A percentile compares a stretch with the other conserved stretches of the same genome.
These are phyloP conservation scores for Oxyura jamaicensis DNA, from an alignment of 2,113 vertebrate genomes.

Conservation along the genomic window DNA sequence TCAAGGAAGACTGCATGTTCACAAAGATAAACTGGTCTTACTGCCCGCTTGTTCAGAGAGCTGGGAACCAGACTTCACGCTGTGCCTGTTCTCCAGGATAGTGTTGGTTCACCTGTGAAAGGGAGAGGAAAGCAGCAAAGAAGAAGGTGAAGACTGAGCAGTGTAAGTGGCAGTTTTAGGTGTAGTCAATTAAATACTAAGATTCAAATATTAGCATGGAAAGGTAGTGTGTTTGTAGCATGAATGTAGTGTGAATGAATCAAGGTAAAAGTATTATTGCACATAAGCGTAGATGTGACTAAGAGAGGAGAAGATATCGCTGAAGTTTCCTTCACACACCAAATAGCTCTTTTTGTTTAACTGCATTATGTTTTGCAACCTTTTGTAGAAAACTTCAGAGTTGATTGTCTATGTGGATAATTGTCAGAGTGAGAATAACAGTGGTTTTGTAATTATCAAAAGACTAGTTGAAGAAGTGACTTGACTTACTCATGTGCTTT, in stretches of 20 bases:
- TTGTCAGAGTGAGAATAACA: not conserved
- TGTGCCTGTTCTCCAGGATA: accelerated
- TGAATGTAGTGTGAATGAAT: accelerated
- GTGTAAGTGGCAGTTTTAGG: not conserved
- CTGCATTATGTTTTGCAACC: not conserved
- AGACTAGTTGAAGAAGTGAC: not conserved
- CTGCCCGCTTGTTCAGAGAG: accelerated
- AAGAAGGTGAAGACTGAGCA: not conserved
- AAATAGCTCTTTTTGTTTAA: not conserved
- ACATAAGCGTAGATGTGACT: accelerated
- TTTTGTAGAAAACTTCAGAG: not conserved
- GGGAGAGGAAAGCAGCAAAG: not conserved
- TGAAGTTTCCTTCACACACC: not conserved
- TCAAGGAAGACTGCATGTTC: accelerated
- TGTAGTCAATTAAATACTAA: not conserved
- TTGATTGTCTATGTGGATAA: not conserved
- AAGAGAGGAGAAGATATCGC: not conserved
- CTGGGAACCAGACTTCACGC: not conserved
- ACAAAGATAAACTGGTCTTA: accelerated
- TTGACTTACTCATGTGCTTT: not conserved
- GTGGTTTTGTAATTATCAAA: not conserved
- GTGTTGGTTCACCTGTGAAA: not conserved
- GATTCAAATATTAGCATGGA: not conserved
- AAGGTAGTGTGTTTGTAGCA: accelerated
- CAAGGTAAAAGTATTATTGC: not conserved